These are phyloP conservation scores for Cynoglossus semilaevis DNA, from an alignment of 2,113 vertebrate species.

Conservation along the genomic window DNA sequence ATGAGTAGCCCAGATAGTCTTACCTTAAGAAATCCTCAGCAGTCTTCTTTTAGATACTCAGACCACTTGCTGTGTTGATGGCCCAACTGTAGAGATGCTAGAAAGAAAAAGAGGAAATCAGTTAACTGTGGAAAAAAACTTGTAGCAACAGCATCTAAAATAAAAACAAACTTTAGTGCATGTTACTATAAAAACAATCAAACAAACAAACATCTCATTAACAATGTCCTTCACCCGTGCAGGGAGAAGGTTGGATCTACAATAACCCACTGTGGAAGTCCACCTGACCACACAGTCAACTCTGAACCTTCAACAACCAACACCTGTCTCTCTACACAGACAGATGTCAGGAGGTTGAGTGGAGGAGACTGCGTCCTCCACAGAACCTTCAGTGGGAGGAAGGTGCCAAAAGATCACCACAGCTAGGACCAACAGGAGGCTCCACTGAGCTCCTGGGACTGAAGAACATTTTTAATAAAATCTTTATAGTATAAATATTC, in stretches of 20 bases:
- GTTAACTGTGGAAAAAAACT: no score
- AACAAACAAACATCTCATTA: no score
- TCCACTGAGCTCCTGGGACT: slow-evolving; percentile 34
- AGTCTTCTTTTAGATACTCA: no score
- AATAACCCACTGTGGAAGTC: slow-evolving; percentile 87
- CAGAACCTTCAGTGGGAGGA: slow-evolving; percentile 33
- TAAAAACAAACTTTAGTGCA: no score
- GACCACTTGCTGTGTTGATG: no score
- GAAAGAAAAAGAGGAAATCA: no score
- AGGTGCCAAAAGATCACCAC: slow-evolving; percentile 63
- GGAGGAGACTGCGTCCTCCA: neutral
- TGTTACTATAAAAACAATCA: no score
- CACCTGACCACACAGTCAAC: slow-evolving; percentile 70
- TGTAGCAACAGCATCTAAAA: no score
- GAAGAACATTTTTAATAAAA: slow-evolving; percentile 74
- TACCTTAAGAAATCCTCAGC: no score
- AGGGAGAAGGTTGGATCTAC: slow-evolving; percentile 91
- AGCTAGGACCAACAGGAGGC: slow-evolving; percentile 7
- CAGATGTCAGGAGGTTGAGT: slow-evolving; percentile 3
- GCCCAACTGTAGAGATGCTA: no score
- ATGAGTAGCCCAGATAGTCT: no score
- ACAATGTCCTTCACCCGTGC: slow-evolving; percentile 1
- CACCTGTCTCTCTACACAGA: slow-evolving; percentile 24
- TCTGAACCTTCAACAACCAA: slow-evolving; percentile 6
- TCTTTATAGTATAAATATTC: slow-evolving; percentile 64